Base-by-base conservation (phyloP, 2,113 vertebrate genomes). In the Toxotes jaculatrix region DNA sequence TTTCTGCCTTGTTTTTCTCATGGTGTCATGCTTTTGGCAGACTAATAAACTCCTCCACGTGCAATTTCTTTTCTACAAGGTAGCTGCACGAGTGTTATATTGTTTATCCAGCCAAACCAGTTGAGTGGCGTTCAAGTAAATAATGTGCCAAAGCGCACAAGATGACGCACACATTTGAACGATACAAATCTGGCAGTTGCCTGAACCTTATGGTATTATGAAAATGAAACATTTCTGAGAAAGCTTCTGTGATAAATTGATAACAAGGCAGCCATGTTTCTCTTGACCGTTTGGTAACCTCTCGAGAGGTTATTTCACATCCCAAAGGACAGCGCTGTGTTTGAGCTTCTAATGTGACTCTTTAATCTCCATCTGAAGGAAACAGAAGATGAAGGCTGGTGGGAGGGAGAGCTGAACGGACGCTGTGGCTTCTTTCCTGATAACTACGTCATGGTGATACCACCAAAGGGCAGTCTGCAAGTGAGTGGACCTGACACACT, bases 311-410 rank as follows among this genome's bases (percentile, higher is more conserved):
- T 53, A 83, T 91, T 85, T 73, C 64, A 70, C n/a, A 1, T 91
- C 88, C 71, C 81, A 42, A 14, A 34, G 83, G 85, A 80, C 71
- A 0, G 21, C 9, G 56, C 0, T 10, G 4, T 53, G 51, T 87
- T 85, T 80, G 69, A 84, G 66, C 43, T 47, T 87, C 59, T 86
- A 27, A 85, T 82, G 63, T 74, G 79, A 80, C 6, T 53, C 74
- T 80, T 84, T 88, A 57, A 90, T 89, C 83, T 87, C 71, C 43
- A 31, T 87, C 45, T 87, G 60, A 81, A 96, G 95, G 91, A 93
- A 60, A 88, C 94, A 1, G 92, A 95, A 82, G 96, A 96, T 45
- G 93, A 96, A 16, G 97, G 97, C 87, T 98, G 97, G 96, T 97
- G 97, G 97, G 96, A 96, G 89, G 96, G 97, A 55, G 96, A 98